Evolutionary conservation across 2,888 invertebrate species (phyloP).

Genomic region (Oasisia sp.): DNA sequence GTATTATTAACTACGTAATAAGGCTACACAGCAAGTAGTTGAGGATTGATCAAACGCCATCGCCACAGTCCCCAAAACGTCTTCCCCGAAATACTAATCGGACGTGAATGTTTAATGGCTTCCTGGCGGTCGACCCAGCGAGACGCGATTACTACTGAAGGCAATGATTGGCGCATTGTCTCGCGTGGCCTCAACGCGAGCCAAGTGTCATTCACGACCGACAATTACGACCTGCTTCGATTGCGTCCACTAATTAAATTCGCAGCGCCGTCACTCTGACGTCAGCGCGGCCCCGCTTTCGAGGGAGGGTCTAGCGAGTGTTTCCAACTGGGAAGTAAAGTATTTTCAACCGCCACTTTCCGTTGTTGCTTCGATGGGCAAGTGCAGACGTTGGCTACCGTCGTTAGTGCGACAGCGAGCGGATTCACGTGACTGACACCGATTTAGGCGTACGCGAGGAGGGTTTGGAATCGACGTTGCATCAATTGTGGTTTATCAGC

Average conservation of each 20-base stretch:
- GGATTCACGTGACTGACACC: neutral
- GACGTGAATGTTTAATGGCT: slow-evolving; percentile 17
- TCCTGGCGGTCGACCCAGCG: neutral
- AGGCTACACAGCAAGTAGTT: neutral
- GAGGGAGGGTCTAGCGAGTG: slow-evolving; percentile 6
- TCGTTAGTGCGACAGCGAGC: neutral
- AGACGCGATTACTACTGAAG: neutral
- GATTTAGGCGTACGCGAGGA: neutral
- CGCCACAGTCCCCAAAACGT: neutral
- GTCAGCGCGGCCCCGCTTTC: neutral
- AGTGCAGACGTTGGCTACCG: neutral
- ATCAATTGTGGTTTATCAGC: neutral
- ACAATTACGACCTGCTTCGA: neutral
- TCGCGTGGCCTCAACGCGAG: neutral
- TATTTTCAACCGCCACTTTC: slow-evolving; percentile 17
- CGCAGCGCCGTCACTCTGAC: neutral
- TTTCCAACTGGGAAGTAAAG: slow-evolving; percentile 8
- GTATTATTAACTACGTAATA: too few relatives aligned
- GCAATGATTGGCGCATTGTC: neutral
- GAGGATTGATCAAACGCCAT: neutral
- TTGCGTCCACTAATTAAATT: slow-evolving; percentile 17
- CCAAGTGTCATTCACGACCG: neutral
- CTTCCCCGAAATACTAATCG: slow-evolving; percentile 1
- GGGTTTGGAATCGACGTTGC: neutral
- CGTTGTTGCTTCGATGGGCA: neutral